phyloP scores from a whole-genome alignment of 2,113 vertebrate genomes.

The Kryptolebias marmoratus region DNA sequence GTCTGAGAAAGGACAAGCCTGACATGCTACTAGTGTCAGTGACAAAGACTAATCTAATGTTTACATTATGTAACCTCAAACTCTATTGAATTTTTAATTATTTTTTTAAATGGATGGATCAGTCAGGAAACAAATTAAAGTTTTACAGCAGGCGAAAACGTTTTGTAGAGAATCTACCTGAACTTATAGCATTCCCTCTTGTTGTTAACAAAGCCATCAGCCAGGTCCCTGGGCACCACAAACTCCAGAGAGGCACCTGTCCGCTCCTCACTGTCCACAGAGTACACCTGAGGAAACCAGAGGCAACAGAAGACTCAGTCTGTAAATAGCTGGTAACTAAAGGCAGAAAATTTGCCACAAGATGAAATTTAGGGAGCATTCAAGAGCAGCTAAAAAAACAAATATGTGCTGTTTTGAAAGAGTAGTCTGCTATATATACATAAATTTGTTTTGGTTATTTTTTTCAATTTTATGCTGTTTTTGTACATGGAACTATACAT shows the following conservation, averaged over 20 bases:
- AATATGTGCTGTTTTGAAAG: not conserved
- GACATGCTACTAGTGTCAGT: not conserved
- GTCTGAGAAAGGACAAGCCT: too few relatives aligned
- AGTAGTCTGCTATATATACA: not conserved
- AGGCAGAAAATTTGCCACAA: not conserved
- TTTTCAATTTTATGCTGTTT: conserved; percentile 11
- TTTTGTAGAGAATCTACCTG: conserved; percentile 78
- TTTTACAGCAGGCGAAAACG: too few relatives aligned
- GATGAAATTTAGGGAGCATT: not conserved
- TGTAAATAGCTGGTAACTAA: not conserved
- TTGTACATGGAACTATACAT: conserved; percentile 6
- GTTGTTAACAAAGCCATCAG: conserved; percentile 96
- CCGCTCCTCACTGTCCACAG: conserved; percentile 81
- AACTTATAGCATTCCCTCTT: conserved; percentile 92
- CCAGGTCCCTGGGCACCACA: conserved; percentile 86
- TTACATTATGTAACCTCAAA: not conserved
- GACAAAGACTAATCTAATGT: not conserved
- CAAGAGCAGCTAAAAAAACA: conserved; percentile 10
- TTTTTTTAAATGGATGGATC: not conserved
- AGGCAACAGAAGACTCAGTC: conserved; percentile 38
- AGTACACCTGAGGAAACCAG: conserved; percentile 81
- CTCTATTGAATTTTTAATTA: not conserved
- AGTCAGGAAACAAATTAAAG: not conserved
- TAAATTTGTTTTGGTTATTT: too few relatives aligned
- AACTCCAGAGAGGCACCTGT: conserved; percentile 84